A percentile compares a stretch with the other conserved stretches of the same genome.
Conservation (phyloP, 2,888 invertebrate genomes). For the Tortrix viridana region DNA sequence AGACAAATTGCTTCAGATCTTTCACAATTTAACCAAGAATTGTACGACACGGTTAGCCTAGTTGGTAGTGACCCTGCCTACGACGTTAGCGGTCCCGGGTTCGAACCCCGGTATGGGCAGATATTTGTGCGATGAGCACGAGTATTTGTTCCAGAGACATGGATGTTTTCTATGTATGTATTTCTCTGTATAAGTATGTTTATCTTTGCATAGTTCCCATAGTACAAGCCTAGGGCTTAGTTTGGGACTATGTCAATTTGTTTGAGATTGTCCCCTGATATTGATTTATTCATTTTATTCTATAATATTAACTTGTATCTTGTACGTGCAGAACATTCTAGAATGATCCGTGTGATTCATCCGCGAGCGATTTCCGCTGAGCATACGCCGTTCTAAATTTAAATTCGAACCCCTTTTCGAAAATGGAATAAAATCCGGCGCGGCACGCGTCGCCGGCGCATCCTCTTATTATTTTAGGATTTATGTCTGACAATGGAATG, state of each 20-base stretch:
- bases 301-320: too few species aligned
- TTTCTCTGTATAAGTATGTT: not conserved
- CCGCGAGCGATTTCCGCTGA: conserved; percentile 74
- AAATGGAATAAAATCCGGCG: conserved; percentile 77
- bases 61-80: too few species aligned
- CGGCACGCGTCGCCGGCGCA: conserved; percentile 59
- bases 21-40: too few species aligned
- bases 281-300: not conserved
- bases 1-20: too few species aligned
- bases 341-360: conserved; percentile 66
- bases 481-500: conserved; percentile 51
- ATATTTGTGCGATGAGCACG: too few species aligned
- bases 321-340: conserved; percentile 11
- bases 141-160: too few species aligned
- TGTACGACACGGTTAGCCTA: too few species aligned
- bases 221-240: too few species aligned
- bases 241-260: not conserved
- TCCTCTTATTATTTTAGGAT: conserved; percentile 78
- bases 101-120: too few species aligned
- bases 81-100: too few species aligned
- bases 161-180: too few species aligned
- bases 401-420: conserved; percentile 75
- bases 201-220: too few species aligned
- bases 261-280: not conserved
- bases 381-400: conserved; percentile 73